phyloP scores from a whole-genome alignment of 1,140 invertebrate genomes.

The Eupristina koningsbergeri region DNA sequence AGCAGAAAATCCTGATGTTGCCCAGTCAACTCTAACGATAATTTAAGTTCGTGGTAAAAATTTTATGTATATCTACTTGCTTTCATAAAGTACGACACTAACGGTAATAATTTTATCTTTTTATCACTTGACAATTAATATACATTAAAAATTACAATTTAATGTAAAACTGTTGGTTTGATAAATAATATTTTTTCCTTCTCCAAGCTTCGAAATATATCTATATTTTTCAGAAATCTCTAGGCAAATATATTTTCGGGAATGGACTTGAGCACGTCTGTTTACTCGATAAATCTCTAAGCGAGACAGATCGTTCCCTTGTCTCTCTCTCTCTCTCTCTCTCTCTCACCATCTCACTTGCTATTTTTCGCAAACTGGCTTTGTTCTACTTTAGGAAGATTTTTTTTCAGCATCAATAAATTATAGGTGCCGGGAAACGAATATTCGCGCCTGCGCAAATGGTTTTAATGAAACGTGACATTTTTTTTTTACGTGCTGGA shows the following conservation, averaged over 20 bases:
- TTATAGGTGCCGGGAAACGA: slow-evolving; percentile 42
- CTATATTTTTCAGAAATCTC: slow-evolving; percentile 49
- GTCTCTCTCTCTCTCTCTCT: slow-evolving; percentile 11
- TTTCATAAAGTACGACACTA: background rate
- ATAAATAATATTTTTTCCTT: background rate
- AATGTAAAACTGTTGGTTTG: background rate
- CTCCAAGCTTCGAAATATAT: background rate
- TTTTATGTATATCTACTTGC: background rate
- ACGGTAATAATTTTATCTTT: background rate
- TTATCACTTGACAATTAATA: background rate
- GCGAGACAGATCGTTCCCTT: slow-evolving; percentile 50
- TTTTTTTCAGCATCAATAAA: slow-evolving; percentile 46
- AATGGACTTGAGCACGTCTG: slow-evolving; percentile 51
- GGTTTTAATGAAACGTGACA: slow-evolving; percentile 50
- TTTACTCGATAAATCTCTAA: slow-evolving; percentile 53
- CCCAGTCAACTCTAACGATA: background rate
- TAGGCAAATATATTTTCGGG: slow-evolving; percentile 53
- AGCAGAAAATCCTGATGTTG: background rate
- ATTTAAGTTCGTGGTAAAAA: background rate
- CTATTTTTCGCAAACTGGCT: slow-evolving; percentile 48
- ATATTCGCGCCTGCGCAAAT: slow-evolving; percentile 17
- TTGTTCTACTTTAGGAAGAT: slow-evolving; percentile 52
- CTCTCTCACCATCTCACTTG: background rate
- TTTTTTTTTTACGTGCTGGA: slow-evolving; percentile 39
- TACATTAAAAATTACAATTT: slow-evolving; percentile 4